Evolutionary conservation across 2,797 vertebrate species (phyloP).

Genomic region (Pipistrellus kuhlii): DNA sequence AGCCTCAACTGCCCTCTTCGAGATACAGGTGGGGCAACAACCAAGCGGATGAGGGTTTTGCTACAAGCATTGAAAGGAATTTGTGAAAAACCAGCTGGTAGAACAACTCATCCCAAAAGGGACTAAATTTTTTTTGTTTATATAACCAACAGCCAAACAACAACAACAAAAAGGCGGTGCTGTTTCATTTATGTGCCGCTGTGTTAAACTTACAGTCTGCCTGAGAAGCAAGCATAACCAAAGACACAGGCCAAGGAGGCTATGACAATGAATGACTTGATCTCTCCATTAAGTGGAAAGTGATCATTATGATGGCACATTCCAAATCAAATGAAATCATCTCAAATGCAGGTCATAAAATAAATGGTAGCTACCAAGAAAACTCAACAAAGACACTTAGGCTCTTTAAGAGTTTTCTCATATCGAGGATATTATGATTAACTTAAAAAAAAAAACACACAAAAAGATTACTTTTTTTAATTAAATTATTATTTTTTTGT

Average conservation of each 20-base stretch:
- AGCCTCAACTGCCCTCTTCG: background rate
- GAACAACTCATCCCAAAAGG: background rate
- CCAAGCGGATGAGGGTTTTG: background rate
- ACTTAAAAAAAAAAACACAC: background rate
- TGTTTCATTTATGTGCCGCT: conserved; percentile 20
- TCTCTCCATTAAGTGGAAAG: background rate
- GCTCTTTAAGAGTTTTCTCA: conserved; percentile 1
- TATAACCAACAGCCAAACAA: background rate
- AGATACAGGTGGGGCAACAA: background rate
- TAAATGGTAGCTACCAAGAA: conserved; percentile 18
- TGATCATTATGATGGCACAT: background rate
- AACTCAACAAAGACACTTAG: conserved; percentile 2
- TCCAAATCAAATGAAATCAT: background rate
- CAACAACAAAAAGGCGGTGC: background rate
- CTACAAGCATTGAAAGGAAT: background rate
- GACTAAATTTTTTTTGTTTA: background rate
- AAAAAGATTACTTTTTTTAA: background rate
- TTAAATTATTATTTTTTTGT: too few relatives aligned
- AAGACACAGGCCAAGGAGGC: background rate
- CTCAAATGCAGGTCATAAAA: conserved; percentile 6
- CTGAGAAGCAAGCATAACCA: background rate
- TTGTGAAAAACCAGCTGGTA: background rate
- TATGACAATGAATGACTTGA: background rate
- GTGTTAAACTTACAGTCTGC: background rate
- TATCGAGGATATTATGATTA: background rate